phyloP scores from a whole-genome alignment of 2,888 invertebrate species.

The Melinopterus prodromus region DNA sequence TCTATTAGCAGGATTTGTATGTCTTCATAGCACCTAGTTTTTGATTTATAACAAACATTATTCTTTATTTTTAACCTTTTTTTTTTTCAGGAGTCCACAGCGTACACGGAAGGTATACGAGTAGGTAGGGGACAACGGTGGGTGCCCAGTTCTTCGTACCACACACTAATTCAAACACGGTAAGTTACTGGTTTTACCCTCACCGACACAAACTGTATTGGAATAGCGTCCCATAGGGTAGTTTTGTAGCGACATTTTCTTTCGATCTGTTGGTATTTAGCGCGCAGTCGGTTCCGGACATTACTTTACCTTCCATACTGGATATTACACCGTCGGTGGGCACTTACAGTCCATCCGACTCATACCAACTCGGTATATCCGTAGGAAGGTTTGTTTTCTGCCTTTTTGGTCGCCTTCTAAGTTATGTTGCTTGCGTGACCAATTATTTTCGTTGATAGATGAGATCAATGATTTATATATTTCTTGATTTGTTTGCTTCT shows the following conservation, averaged over 20 bases:
- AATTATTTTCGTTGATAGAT: neutral
- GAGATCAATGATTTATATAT: neutral
- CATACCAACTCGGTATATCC: constrained; percentile 45
- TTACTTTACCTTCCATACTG: constrained; percentile 25
- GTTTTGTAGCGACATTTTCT: constrained; percentile 10
- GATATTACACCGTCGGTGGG: constrained; percentile 50
- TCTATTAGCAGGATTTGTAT: no score
- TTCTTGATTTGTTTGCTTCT: neutral
- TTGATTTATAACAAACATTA: no score
- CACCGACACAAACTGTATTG: constrained; percentile 19
- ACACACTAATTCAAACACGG: constrained; percentile 53
- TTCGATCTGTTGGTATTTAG: constrained; percentile 27
- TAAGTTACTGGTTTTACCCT: constrained; percentile 46
- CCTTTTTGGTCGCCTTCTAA: neutral
- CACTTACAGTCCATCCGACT: constrained; percentile 56
- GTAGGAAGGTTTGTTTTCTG: constrained; percentile 53
- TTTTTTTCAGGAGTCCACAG: constrained; percentile 71
- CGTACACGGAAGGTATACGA: constrained; percentile 72
- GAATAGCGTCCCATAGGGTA: neutral
- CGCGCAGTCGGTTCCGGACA: neutral
- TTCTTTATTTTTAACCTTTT: constrained; percentile 23
- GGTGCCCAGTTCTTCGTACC: constrained; percentile 62
- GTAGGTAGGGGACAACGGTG: constrained; percentile 74
- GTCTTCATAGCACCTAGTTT: no score
- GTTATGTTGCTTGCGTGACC: neutral